Percentiles rank a stretch among this genome's conserved stretches.
Evolutionary conservation across 2,113 vertebrate species (phyloP).

Genomic region (Xiphophorus couchianus): DNA sequence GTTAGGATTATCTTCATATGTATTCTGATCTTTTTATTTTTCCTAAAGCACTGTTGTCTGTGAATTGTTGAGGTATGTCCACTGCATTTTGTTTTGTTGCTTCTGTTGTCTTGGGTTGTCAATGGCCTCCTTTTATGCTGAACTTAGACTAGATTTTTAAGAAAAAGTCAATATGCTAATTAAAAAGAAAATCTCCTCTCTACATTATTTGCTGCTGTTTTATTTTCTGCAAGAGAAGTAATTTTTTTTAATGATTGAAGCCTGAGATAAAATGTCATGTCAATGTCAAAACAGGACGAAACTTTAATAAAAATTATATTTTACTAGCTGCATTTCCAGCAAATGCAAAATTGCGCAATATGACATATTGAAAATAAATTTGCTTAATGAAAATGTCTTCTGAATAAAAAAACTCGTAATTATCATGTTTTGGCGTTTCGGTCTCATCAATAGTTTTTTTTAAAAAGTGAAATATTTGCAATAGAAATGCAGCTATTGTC

Average conservation of each 20-base stretch:
- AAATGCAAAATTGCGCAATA: too few species aligned
- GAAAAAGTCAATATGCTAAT: slow-evolving; percentile 71
- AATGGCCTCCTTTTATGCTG: slow-evolving; percentile 62
- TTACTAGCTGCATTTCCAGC: too few species aligned
- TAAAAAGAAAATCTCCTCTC: slow-evolving; percentile 68
- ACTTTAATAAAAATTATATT: too few species aligned
- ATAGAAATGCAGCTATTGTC: too few species aligned
- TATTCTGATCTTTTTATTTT: background rate
- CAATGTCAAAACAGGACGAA: slow-evolving; percentile 6
- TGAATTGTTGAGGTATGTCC: slow-evolving; percentile 70
- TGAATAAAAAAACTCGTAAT: too few species aligned
- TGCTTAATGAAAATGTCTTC: too few species aligned
- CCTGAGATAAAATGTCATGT: slow-evolving; percentile 35
- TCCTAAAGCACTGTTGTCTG: slow-evolving; percentile 50
- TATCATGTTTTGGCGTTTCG: too few species aligned
- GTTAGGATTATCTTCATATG: slow-evolving; percentile 28
- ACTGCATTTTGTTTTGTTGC: slow-evolving; percentile 60
- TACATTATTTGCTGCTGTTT: slow-evolving; percentile 40
- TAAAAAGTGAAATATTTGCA: too few species aligned
- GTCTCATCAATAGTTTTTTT: too few species aligned
- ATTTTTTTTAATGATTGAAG: slow-evolving; percentile 17
- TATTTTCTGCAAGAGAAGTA: background rate
- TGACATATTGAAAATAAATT: too few species aligned
- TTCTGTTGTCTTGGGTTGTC: slow-evolving; percentile 59
- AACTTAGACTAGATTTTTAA: slow-evolving; percentile 75